Conservation (phyloP, 2,888 invertebrate species). For the Melangyna quadrimaculata region DNA sequence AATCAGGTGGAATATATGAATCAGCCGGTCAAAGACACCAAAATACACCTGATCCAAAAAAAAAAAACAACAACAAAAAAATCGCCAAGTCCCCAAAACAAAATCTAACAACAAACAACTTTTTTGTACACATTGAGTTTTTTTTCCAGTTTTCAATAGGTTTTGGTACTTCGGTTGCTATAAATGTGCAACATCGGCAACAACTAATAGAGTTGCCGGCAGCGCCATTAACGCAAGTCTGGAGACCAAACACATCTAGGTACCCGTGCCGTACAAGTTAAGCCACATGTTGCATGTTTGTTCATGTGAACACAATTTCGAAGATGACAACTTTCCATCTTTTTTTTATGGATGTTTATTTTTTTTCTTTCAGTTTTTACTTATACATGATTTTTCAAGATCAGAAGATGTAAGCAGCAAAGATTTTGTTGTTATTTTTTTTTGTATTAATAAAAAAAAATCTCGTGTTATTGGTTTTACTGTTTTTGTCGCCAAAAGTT, state of each 20-base stretch:
- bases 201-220: constrained; percentile 42
- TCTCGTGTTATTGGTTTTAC: constrained; percentile 18
- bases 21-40: constrained; percentile 71
- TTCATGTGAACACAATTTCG: constrained; percentile 53
- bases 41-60: constrained; percentile 11
- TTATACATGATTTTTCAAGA: constrained; percentile 58
- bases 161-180: neutral
- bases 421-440: neutral
- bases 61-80: constrained; percentile 9
- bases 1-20: constrained; percentile 62
- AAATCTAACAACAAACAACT: constrained; percentile 25
- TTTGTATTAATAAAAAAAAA: constrained; percentile 1
- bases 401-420: constrained; percentile 40
- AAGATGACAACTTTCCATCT: constrained; percentile 71
- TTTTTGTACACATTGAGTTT: constrained; percentile 8
- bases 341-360: constrained; percentile 7
- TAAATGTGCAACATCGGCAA: constrained; percentile 41
- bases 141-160: constrained; percentile 41
- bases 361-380: neutral
- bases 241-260: constrained; percentile 12
- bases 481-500: constrained; percentile 49
- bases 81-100: constrained; percentile 37
- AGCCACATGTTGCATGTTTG: constrained; percentile 30
- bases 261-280: neutral
- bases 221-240: constrained; percentile 3